Evolutionary conservation across 2,888 invertebrate species (phyloP).

Genomic region (Eupithecia pulchellata): DNA sequence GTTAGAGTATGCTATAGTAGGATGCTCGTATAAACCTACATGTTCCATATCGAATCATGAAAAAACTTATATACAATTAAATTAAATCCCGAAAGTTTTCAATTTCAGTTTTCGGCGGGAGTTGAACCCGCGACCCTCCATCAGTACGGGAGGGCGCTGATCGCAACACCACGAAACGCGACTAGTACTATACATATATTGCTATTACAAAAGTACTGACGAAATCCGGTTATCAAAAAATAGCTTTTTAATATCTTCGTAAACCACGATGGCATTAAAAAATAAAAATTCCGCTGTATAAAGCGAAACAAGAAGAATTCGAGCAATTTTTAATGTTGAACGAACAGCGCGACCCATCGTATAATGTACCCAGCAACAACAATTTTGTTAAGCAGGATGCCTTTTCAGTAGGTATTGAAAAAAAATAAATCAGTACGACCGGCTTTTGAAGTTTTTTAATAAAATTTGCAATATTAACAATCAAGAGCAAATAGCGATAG

Average conservation of each 20-base stretch:
- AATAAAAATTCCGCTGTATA: conserved; percentile 72
- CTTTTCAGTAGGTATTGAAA: not conserved
- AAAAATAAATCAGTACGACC: not conserved
- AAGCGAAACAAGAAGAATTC: conserved; percentile 77
- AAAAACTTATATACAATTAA: too few species aligned
- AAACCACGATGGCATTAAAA: conserved; percentile 61
- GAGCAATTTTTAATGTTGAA: conserved; percentile 83
- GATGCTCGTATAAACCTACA: too few species aligned
- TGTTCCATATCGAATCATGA: too few species aligned
- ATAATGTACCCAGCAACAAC: conserved; percentile 64
- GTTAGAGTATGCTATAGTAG: too few species aligned
- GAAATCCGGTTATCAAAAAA: conserved; percentile 43
- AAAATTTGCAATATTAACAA: not conserved
- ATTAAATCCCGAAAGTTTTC: too few species aligned
- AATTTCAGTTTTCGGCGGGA: too few species aligned
- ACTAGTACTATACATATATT: too few species aligned
- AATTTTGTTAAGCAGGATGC: conserved; percentile 3
- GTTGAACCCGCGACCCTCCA: too few species aligned
- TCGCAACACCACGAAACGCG: too few species aligned
- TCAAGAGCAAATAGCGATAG: not conserved
- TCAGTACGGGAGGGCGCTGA: too few species aligned
- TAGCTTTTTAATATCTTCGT: conserved; percentile 68
- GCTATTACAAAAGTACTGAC: not conserved
- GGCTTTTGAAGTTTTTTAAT: not conserved
- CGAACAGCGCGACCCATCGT: conserved; percentile 62